Conservation (phyloP, 2,113 vertebrate genomes). For the Alosa alosa region DNA sequence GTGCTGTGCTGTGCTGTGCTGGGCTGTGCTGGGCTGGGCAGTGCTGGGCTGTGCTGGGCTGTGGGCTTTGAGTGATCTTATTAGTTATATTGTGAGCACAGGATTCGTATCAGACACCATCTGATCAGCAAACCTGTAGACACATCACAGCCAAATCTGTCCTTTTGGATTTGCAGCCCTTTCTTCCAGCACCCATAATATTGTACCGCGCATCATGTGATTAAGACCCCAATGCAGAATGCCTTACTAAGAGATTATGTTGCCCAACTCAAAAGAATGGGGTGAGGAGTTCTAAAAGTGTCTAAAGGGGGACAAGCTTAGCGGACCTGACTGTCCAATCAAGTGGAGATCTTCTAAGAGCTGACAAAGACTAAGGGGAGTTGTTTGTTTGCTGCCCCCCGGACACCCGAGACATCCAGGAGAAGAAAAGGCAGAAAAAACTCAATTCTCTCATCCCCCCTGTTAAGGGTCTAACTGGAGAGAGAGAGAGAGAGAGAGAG, state of each 20-base stretch:
- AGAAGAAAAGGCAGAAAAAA: conserved; percentile 31
- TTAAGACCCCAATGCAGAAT: conserved; percentile 72
- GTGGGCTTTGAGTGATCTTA: conserved; percentile 43
- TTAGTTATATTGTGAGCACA: conserved; percentile 55
- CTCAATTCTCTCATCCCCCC: conserved; percentile 43
- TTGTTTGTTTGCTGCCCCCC: conserved; percentile 59
- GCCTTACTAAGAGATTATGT: conserved; percentile 69
- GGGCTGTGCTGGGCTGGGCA: conserved; percentile 47
- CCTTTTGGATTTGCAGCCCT: conserved; percentile 69
- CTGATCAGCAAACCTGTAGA: conserved; percentile 65
- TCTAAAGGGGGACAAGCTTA: conserved; percentile 49
- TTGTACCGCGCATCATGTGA: conserved; percentile 70
- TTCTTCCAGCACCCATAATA: conserved; percentile 70
- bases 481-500: conserved; percentile 52
- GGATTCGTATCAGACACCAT: conserved; percentile 45
- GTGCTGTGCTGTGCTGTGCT: too few species aligned
- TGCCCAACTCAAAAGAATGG: conserved; percentile 50
- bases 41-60: conserved; percentile 50
- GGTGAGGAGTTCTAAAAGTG: conserved; percentile 49
- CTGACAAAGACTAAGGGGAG: conserved; percentile 55
- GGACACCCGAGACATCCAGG: conserved; percentile 46
- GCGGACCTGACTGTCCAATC: conserved; percentile 63
- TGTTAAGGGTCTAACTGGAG: conserved; percentile 48
- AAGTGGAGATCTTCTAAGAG: conserved; percentile 61
- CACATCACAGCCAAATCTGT: conserved; percentile 54